Evolutionary conservation across 2,797 vertebrate genomes (phyloP).

Genomic region (Peromyscus nudipes): DNA sequence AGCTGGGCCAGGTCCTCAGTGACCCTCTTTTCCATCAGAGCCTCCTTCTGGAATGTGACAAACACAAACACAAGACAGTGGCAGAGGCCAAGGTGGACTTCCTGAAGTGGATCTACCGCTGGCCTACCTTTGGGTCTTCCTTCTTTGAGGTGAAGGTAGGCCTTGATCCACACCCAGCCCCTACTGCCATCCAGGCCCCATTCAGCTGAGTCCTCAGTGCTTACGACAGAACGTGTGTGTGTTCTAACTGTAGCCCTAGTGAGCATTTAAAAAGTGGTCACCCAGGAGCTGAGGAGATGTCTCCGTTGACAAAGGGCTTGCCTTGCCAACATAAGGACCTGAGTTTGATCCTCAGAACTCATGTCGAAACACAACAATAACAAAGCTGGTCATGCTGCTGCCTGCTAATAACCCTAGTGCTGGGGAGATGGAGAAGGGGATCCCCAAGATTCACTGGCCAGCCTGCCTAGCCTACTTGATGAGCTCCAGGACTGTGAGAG

Average conservation of each 20-base stretch:
- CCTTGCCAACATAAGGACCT: neutral
- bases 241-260: neutral
- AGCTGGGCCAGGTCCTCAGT: neutral
- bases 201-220: neutral
- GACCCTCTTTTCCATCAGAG: conserved; percentile 85
- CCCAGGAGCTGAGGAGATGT: neutral
- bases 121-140: conserved; percentile 97
- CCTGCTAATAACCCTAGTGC: too few species aligned
- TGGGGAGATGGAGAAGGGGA: neutral
- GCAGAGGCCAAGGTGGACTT: conserved; percentile 95
- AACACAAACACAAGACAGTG: conserved; percentile 90
- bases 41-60: conserved; percentile 90
- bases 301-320: too few species aligned
- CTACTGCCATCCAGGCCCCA: neutral
- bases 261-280: neutral
- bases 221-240: rapidly evolving
- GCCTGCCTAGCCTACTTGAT: too few species aligned
- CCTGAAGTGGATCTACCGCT: conserved; percentile 92
- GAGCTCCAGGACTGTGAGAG: neutral
- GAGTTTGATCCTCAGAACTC: neutral
- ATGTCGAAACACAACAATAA: neutral
- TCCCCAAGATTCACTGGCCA: neutral
- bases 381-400: too few species aligned
- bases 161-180: neutral
- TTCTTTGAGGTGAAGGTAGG: conserved; percentile 99